A percentile compares a stretch with the other conserved stretches of the same genome.
Evolutionary conservation across 2,113 vertebrate genomes (phyloP).

Genomic region (Mastomys coucha): DNA sequence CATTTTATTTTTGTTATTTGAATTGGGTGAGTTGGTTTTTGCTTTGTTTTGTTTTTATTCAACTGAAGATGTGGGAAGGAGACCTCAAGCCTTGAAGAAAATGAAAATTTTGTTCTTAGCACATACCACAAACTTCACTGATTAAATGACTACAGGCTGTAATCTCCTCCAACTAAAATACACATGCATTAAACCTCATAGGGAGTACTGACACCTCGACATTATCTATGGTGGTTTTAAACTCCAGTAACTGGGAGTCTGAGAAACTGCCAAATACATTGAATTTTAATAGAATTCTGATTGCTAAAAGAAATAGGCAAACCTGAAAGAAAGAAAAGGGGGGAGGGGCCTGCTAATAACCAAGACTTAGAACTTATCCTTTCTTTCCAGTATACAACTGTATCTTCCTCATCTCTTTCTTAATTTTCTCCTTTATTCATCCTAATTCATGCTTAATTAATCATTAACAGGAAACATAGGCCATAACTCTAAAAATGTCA

Average conservation of each 20-base stretch:
- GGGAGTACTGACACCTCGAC: constrained; percentile 57
- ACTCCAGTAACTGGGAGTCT: constrained; percentile 50
- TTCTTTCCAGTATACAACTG: constrained; percentile 41
- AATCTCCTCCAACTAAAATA: constrained; percentile 53
- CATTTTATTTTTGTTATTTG: background rate
- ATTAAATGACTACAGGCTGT: constrained; percentile 57
- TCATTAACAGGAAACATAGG: constrained; percentile 55
- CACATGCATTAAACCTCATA: constrained; percentile 33
- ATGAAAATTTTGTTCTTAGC: constrained; percentile 56
- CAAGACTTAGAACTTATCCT: background rate
- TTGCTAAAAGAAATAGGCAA: constrained; percentile 68
- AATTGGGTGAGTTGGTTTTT: background rate
- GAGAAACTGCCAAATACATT: constrained; percentile 66
- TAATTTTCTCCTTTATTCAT: constrained; percentile 18
- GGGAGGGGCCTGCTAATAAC: background rate
- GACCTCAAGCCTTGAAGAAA: constrained; percentile 46
- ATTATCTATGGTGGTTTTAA: constrained; percentile 46
- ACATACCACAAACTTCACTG: constrained; percentile 48
- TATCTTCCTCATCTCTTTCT: background rate
- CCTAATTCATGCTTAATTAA: constrained; percentile 5
- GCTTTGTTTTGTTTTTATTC: background rate
- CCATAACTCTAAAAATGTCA: constrained; percentile 46
- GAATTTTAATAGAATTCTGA: constrained; percentile 72
- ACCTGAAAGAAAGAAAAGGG: constrained; percentile 37
- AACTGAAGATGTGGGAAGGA: constrained; percentile 19